These are phyloP conservation scores for Calycopis cecrops DNA, from an alignment of 1,140 invertebrate genomes.

Conservation along the genomic window DNA sequence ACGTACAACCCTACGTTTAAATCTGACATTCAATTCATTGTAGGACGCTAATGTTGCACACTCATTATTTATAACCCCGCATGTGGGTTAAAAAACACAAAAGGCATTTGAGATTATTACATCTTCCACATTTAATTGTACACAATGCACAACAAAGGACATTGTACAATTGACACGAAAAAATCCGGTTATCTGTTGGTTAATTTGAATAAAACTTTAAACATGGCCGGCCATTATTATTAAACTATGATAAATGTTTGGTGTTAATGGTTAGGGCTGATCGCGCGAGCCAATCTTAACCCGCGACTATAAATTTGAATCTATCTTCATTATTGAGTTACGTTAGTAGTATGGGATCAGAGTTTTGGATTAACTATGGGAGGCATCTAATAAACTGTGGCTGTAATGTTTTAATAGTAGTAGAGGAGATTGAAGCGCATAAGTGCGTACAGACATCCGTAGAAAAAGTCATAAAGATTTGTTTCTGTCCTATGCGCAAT, in stretches of 20 bases:
- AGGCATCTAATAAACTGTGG: too few relatives aligned
- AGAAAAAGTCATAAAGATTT: too few relatives aligned
- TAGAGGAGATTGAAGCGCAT: too few relatives aligned
- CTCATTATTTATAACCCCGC: conserved; percentile 56
- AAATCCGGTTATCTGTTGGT: not conserved
- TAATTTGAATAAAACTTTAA: conserved; percentile 17
- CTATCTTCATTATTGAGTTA: conserved; percentile 65
- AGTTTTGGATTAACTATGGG: too few relatives aligned
- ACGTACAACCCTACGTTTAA: conserved; percentile 66
- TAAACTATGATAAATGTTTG: conserved; percentile 72
- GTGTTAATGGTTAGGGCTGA: conserved; percentile 55
- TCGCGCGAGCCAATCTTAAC: conserved; percentile 1
- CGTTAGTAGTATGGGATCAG: too few relatives aligned
- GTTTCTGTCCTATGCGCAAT: too few relatives aligned
- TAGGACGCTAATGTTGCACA: conserved; percentile 51
- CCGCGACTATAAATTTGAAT: conserved; percentile 55
- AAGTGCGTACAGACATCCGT: too few relatives aligned
- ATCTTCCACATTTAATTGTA: conserved; percentile 70
- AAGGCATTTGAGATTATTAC: conserved; percentile 67
- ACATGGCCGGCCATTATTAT: conserved; percentile 48
- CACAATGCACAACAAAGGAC: conserved; percentile 68
- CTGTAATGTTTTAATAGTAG: too few relatives aligned
- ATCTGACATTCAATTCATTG: conserved; percentile 66
- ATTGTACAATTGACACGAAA: conserved; percentile 33
- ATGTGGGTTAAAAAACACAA: conserved; percentile 65